Evolutionary conservation across 2,113 vertebrate species (phyloP), one percentile per base, ranked within the genome.

Genomic region (Herpetotheres cachinnans): DNA sequence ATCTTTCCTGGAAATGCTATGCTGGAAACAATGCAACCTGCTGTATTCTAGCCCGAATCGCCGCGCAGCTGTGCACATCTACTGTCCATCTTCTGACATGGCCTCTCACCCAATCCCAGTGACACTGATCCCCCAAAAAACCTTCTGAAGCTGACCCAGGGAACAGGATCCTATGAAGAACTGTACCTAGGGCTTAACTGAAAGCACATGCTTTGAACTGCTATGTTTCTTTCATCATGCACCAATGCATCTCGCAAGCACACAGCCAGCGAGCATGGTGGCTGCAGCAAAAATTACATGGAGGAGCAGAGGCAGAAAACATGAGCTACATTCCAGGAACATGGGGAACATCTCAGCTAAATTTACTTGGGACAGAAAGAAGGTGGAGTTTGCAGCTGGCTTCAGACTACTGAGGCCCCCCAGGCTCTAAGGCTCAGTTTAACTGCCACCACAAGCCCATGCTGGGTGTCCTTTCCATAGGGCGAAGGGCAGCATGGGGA

Each of bases 181-280:
- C 32, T 2, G 2, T 67, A 72, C 56, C 38, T n/a, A 27, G 52
- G 70, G 69, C 61, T 84, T 71, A 59, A 61, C 69, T 27, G 21
- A 84, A 44, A 85, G 78, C 81, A 74, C 0, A 0, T 83, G 40
- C 71, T 91, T 90, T 82, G 77, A 84, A 62, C 42, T 0, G 0
- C 42, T 0, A 0, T 1, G 1, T 30, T 92, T 49, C 55, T 40
- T 85, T 77, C 59, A 62, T 40, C 6, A 0, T 40, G 17, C 8
- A 6, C 66, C 34, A 8, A 58, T 1, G 3, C 34, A 65, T 29
- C 65, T 47, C 2, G 0, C 63, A 65, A 81, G 32, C 46, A 76
- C 0, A 0, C 22, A 55, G 50, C 25, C 74, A 67, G 58, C 0
- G 0, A 85, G 40, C 8, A 0, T 4, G 36, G 66, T 10, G 40